Evolutionary conservation across 2,113 vertebrate genomes (phyloP).

Genomic region (Butorides virescens): DNA sequence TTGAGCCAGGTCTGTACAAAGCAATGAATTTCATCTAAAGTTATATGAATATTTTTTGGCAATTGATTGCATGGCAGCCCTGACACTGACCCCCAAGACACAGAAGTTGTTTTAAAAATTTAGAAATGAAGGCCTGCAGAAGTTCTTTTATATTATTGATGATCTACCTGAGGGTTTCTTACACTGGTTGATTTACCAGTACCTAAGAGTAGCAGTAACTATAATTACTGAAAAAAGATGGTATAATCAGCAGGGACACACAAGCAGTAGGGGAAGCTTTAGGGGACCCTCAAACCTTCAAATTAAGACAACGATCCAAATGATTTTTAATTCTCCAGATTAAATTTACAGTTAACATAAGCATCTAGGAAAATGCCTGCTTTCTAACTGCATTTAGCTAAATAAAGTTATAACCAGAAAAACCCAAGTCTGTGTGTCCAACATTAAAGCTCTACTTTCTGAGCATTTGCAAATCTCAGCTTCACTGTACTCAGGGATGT

Average conservation of each 20-base stretch:
- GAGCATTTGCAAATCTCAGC: not conserved
- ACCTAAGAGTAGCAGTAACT: not conserved
- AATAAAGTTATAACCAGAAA: not conserved
- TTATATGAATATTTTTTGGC: not conserved
- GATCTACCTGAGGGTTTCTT: not conserved
- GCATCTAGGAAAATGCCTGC: not conserved
- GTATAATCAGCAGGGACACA: accelerated
- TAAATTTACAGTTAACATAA: not conserved
- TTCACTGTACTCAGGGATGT: not conserved
- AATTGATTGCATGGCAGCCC: not conserved
- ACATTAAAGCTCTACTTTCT: not conserved
- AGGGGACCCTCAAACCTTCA: not conserved
- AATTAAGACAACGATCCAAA: not conserved
- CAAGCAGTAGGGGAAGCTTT: not conserved
- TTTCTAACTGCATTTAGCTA: not conserved
- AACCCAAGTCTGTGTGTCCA: accelerated
- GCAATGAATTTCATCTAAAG: not conserved
- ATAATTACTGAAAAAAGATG: not conserved
- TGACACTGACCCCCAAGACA: not conserved
- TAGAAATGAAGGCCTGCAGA: not conserved
- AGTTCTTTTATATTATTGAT: not conserved
- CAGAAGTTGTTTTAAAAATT: not conserved
- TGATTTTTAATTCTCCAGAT: not conserved
- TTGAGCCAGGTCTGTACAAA: not conserved
- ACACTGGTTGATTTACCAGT: not conserved